A percentile compares a stretch with the other conserved stretches of the same genome.
Evolutionary conservation across 2,797 vertebrate species (phyloP).

Genomic region (Threskiornis aethiopicus): DNA sequence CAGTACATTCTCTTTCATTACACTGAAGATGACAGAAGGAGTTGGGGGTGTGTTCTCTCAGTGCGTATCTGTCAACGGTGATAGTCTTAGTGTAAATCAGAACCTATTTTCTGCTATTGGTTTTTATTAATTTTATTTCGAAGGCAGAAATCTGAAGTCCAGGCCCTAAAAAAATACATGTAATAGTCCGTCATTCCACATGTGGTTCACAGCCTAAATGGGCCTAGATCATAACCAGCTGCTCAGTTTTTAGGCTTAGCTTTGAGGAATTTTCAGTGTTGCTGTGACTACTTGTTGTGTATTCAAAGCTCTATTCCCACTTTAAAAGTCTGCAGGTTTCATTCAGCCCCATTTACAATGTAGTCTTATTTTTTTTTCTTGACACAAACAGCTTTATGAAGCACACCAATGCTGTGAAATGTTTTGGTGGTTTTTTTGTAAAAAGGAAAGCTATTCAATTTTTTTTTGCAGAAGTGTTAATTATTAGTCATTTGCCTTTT

Average conservation of each 20-base stretch:
- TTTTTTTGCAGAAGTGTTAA: background rate
- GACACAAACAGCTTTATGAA: background rate
- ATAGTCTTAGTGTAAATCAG: background rate
- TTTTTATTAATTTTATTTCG: background rate
- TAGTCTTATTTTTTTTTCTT: background rate
- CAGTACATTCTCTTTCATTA: background rate
- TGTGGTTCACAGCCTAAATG: background rate
- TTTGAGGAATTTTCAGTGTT: background rate
- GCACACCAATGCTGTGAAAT: background rate
- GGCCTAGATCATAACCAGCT: background rate
- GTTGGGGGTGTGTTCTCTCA: background rate
- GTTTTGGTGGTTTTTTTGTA: background rate
- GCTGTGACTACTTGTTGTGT: background rate
- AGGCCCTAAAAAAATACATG: background rate
- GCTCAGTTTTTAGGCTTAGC: background rate
- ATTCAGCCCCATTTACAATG: background rate
- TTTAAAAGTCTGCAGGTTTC: background rate
- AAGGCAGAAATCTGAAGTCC: background rate
- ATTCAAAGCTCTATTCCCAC: background rate
- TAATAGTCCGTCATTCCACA: background rate
- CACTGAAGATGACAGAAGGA: background rate
- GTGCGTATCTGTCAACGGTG: fast-evolving
- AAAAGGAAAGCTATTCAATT: background rate
- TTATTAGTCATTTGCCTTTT: background rate
- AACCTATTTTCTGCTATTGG: background rate